Base-by-base conservation (phyloP, 2,113 vertebrate genomes). In the Rhadina sibilatrix region DNA sequence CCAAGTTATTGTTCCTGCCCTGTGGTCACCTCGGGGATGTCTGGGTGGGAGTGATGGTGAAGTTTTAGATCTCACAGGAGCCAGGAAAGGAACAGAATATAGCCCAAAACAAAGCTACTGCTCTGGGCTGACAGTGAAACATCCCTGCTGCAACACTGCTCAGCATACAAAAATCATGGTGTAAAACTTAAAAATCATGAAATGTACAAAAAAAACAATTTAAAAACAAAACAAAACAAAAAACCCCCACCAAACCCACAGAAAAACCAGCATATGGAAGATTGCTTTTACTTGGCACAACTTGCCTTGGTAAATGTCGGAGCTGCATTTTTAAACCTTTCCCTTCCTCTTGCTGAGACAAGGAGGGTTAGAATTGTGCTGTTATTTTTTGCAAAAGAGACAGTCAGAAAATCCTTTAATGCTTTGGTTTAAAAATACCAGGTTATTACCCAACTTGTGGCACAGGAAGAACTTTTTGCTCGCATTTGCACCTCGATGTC, bases 81-180 rank as follows among this genome's bases (percentile, higher is more conserved):
- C 2, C 30, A 31, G 70, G 27, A 50, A 64, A 84, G 14, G 37
- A 33, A 13, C 1, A 5, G 31, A 60, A 74, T 10, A 6, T 0
- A 0, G 19, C 28, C 19, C 30, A 38, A n/a, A 83, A 12, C 38
- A 22, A 66, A 12, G 19, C 40, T 83, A 33, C 37, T 47, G 40
- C 10, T 35, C 87, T 93, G 75, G 59, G 50, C 70, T 91, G 84
- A 18, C 30, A n/a, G 7, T 40, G 61, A 40, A 5, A 3, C 40
- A 35, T 53, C 65, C 65, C 17, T 79, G 17, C 65, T n/a, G n/a
- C n/a, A n/a, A n/a, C n/a, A n/a, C n/a, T n/a, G n/a, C n/a, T n/a
- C n/a, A 56, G 40, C 40, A 4, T 4, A 14, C 0, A 1, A 38
- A 86, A 65, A 49, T 18, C 0, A 0, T 27, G 37, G 30, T 63